Conservation (phyloP, 2,888 invertebrate genomes). For the Oxystoma pomonae region DNA sequence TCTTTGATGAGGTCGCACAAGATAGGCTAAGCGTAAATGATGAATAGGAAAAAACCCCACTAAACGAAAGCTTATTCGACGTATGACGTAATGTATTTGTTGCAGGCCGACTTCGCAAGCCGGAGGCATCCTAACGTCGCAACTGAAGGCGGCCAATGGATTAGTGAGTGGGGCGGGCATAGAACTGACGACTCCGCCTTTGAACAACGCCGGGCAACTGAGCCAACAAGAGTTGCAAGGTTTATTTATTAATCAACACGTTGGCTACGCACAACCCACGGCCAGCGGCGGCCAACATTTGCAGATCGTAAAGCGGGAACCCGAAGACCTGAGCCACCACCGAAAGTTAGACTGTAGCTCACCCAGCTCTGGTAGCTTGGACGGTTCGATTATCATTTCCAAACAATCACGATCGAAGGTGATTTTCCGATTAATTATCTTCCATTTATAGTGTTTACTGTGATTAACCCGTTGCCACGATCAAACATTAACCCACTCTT, state of each 20-base stretch:
- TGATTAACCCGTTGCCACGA: too few relatives aligned
- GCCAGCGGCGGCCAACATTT: conserved; percentile 52
- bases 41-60: conserved; percentile 13
- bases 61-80: conserved; percentile 15
- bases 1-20: too few relatives aligned
- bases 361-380: conserved; percentile 48
- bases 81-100: conserved; percentile 42
- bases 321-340: conserved; percentile 71
- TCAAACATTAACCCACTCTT: too few relatives aligned
- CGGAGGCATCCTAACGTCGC: conserved; percentile 59
- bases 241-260: conserved; percentile 58
- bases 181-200: conserved; percentile 49
- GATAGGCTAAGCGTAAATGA: too few relatives aligned
- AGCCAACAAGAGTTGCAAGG: conserved; percentile 57
- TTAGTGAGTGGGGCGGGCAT: conserved; percentile 65
- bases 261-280: conserved; percentile 53
- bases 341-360: conserved; percentile 63
- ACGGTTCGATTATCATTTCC: conserved; percentile 57
- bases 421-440: too few relatives aligned
- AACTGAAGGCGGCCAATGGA: conserved; percentile 67
- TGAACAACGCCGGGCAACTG: conserved; percentile 52
- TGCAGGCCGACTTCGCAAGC: conserved; percentile 49
- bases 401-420: conserved; percentile 57
- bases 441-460: too few relatives aligned
- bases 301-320: conserved; percentile 74